phyloP scores from a whole-genome alignment of 2,797 vertebrate genomes.

The Labroides dimidiatus region DNA sequence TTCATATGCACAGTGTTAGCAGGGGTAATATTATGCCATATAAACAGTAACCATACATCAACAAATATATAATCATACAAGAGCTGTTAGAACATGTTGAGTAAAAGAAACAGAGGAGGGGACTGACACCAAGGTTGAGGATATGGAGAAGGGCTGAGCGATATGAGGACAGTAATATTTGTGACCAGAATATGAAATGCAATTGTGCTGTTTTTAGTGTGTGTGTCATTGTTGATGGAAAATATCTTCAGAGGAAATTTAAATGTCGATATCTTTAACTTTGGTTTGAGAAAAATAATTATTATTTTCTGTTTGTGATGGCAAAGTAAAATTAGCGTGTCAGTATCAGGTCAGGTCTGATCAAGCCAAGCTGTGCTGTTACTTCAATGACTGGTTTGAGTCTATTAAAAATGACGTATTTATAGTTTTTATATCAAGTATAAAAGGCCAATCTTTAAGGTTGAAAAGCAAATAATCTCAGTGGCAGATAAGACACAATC shows the following conservation, averaged over 20 bases:
- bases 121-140: background rate
- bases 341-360: no score
- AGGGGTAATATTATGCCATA: constrained; percentile 68
- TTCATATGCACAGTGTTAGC: constrained; percentile 73
- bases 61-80: constrained; percentile 46
- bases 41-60: constrained; percentile 13
- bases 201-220: background rate
- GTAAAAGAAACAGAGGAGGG: constrained; percentile 44
- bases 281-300: no score
- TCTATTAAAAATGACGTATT: background rate
- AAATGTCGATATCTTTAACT: no score
- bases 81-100: constrained; percentile 70
- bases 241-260: background rate
- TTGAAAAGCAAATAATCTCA: no score
- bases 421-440: background rate
- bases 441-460: background rate
- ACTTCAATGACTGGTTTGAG: background rate
- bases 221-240: background rate
- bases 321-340: no score
- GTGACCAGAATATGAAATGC: no score
- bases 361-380: background rate
- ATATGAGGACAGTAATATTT: background rate
- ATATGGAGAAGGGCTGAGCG: constrained; percentile 3
- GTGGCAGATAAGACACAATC: background rate
- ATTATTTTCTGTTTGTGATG: no score